These are phyloP conservation scores for Catagonus wagneri DNA, from an alignment of 2,113 vertebrate species.

Conservation along the genomic window DNA sequence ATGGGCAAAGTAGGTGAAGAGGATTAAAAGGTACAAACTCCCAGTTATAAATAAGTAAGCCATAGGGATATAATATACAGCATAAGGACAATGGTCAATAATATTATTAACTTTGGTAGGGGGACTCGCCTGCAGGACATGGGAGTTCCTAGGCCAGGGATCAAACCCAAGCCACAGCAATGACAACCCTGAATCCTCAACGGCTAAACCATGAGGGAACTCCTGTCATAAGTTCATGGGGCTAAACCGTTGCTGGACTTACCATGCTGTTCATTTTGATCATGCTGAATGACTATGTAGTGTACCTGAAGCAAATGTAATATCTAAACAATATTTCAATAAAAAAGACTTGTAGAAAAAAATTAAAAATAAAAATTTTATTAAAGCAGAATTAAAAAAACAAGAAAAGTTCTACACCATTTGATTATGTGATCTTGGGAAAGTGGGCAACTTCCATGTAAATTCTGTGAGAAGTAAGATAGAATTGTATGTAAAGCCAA, in stretches of 20 bases:
- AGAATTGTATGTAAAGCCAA: not conserved
- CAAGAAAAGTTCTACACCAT: not conserved
- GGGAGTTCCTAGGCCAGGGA: too few species aligned
- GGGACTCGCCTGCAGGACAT: too few species aligned
- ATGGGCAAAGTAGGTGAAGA: not conserved
- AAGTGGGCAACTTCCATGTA: not conserved
- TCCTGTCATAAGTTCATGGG: too few species aligned
- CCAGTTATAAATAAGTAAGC: not conserved
- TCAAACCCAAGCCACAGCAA: too few species aligned
- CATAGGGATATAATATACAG: not conserved
- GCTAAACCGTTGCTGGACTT: not conserved
- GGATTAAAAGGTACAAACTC: not conserved
- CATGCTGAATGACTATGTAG: not conserved
- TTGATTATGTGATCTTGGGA: not conserved
- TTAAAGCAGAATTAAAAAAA: not conserved
- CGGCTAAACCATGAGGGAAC: too few species aligned
- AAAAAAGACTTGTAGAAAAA: not conserved
- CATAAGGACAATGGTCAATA: not conserved
- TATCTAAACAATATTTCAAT: not conserved
- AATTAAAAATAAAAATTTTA: not conserved
- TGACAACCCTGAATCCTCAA: too few species aligned
- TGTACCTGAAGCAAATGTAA: not conserved
- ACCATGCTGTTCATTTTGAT: not conserved
- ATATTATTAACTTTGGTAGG: not conserved
- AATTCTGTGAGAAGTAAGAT: not conserved